Evolutionary conservation across 2,113 vertebrate genomes (phyloP).

Genomic region (Geococcyx californianus): DNA sequence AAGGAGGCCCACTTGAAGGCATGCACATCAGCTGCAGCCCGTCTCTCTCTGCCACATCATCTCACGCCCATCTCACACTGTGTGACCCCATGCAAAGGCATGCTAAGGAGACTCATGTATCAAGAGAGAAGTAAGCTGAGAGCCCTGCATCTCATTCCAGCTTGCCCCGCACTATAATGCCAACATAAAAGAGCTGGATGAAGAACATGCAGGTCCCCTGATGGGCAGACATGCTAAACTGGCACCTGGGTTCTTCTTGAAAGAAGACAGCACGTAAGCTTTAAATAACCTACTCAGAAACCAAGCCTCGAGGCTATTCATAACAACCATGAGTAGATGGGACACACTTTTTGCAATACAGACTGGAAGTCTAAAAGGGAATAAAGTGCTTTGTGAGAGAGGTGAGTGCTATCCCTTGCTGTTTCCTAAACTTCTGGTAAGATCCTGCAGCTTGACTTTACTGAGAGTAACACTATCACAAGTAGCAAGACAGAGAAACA

Average conservation of each 20-base stretch:
- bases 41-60: not conserved
- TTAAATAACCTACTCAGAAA: slow-evolving; percentile 51
- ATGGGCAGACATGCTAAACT: not conserved
- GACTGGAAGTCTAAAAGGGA: not conserved
- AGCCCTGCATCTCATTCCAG: not conserved
- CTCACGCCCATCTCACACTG: not conserved
- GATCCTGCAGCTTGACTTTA: not conserved
- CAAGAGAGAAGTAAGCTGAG: slow-evolving; percentile 31
- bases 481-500: not conserved
- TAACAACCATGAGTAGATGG: not conserved
- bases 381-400: not conserved
- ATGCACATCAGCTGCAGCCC: not conserved
- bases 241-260: not conserved
- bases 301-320: slow-evolving; percentile 25
- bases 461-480: not conserved
- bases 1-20: not conserved
- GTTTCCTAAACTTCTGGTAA: not conserved
- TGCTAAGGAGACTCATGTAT: not conserved
- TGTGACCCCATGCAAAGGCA: not conserved
- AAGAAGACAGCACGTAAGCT: not conserved
- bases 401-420: not conserved
- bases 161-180: not conserved
- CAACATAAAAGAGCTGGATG: not conserved
- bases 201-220: not conserved
- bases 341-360: not conserved